Conservation (phyloP, 2,888 invertebrate genomes). For the Tenthredo livida region DNA sequence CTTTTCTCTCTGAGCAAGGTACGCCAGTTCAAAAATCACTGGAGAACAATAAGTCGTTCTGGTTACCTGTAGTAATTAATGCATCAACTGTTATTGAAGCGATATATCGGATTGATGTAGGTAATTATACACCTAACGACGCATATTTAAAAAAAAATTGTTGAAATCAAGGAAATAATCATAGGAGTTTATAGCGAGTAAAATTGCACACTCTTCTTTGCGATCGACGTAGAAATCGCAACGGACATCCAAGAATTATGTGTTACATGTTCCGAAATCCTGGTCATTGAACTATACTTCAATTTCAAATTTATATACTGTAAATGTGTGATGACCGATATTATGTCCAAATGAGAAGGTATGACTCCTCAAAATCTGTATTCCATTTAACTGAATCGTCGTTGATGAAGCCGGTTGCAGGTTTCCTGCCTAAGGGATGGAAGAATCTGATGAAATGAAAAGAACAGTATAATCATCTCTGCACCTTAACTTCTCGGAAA, state of each 20-base stretch:
- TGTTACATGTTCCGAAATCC: neutral
- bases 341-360: neutral
- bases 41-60: neutral
- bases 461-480: neutral
- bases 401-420: neutral
- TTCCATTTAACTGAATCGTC: neutral
- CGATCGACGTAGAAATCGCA: neutral
- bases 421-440: neutral
- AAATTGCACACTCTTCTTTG: too few species aligned
- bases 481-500: neutral
- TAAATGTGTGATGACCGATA: neutral
- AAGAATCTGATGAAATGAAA: neutral
- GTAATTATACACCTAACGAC: neutral
- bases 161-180: too few species aligned
- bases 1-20: neutral
- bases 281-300: constrained; percentile 1
- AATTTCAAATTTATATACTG: neutral
- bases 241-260: neutral
- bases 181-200: too few species aligned
- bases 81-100: neutral
- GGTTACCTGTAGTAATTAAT: neutral
- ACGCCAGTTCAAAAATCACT: too few species aligned
- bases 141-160: neutral
- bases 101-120: too few species aligned
- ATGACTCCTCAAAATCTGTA: neutral